Conservation (phyloP, 1,140 invertebrate genomes). For the Bombus difficillimus region DNA sequence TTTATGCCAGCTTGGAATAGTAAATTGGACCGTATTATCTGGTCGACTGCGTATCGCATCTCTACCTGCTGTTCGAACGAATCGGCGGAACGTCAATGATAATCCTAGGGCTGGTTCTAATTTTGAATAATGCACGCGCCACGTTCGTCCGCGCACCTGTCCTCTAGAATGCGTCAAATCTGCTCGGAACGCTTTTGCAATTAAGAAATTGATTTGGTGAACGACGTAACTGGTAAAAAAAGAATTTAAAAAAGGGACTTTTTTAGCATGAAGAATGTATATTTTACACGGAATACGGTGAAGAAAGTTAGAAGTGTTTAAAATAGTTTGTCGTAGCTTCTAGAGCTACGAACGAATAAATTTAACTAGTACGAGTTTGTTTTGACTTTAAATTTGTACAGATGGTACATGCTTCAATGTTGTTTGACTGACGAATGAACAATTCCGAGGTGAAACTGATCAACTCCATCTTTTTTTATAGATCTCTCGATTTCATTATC, state of each 20-base stretch:
- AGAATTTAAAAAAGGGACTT: neutral
- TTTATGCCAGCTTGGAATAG: constrained; percentile 60
- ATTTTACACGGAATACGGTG: too few species aligned
- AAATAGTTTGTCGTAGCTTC: too few species aligned
- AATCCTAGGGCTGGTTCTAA: constrained; percentile 31
- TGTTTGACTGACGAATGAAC: too few species aligned
- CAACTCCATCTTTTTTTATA: too few species aligned
- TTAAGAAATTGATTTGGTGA: neutral
- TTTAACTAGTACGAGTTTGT: too few species aligned
- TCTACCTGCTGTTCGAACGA: constrained; percentile 24
- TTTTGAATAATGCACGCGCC: constrained; percentile 37
- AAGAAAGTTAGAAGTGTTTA: too few species aligned
- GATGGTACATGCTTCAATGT: too few species aligned
- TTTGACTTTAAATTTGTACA: too few species aligned
- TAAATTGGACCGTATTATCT: constrained; percentile 64
- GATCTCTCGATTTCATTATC: too few species aligned
- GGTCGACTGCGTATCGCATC: constrained; percentile 39
- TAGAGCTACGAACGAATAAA: too few species aligned
- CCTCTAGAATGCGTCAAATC: neutral
- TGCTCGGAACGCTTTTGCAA: neutral
- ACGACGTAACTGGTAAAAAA: neutral
- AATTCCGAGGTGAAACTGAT: too few species aligned
- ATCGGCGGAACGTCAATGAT: constrained; percentile 55
- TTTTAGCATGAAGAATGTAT: too few species aligned
- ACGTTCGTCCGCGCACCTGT: neutral